Evolutionary conservation across 2,113 vertebrate genomes (phyloP).

Genomic region (Trogon surrucura): DNA sequence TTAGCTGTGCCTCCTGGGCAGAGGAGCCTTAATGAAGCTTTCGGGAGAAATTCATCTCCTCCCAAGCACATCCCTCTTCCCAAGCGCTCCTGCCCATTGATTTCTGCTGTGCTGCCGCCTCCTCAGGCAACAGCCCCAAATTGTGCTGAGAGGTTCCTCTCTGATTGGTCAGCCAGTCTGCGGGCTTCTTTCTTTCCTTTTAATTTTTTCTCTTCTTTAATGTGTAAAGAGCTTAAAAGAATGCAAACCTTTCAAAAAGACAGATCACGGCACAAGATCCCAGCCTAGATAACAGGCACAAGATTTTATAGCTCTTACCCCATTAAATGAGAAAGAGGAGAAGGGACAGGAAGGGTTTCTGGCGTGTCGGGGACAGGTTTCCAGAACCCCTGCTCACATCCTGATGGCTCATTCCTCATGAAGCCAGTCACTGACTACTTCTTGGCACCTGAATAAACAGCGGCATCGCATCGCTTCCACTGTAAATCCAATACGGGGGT

Average conservation of each 20-base stretch:
- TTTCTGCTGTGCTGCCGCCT: rapidly evolving
- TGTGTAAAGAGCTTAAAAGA: background rate
- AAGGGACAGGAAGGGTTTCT: background rate
- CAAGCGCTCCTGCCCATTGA: rapidly evolving
- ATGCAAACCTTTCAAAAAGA: background rate
- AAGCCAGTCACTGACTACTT: background rate
- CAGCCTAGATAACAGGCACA: background rate
- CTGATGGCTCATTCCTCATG: background rate
- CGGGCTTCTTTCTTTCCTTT: background rate
- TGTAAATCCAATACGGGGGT: rapidly evolving
- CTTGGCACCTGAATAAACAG: background rate
- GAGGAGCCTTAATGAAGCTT: background rate
- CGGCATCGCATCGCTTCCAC: background rate
- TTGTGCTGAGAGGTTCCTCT: background rate
- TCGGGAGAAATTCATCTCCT: background rate
- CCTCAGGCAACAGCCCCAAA: background rate
- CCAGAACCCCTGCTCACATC: background rate
- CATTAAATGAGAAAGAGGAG: background rate
- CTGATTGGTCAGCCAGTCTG: rapidly evolving
- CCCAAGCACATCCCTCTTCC: background rate
- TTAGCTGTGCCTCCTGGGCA: rapidly evolving
- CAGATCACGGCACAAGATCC: background rate
- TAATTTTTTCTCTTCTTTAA: background rate
- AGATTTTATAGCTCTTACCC: background rate
- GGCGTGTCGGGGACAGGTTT: background rate